Evolutionary conservation across 2,113 vertebrate species (phyloP), one percentile per base, ranked within the genome.

Genomic region (Corvus moneduloides): DNA sequence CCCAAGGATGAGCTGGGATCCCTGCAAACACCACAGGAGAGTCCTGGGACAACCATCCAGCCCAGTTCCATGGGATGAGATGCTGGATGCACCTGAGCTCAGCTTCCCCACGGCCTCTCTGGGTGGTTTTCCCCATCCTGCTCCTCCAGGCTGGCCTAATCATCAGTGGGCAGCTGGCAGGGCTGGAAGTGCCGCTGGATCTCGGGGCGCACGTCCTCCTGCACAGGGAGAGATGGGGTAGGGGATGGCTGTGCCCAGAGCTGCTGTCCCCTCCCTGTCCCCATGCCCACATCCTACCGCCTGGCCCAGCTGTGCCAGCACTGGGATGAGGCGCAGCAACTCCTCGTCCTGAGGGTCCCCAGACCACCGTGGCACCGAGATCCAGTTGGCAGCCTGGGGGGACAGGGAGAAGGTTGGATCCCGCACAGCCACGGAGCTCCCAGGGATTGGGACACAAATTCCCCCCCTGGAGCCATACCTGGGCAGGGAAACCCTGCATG

Each of bases 381-480:
- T 95, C 27, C 98, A 98, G 93, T 99, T 99, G 95, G 98, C 97
- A 88, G 98, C 87, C 98, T 99, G 92, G 21, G 83, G 84, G 89
- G 15, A 74, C 91, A 67, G 32, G 56, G 18, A 1, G 0, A 27
- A 6, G 0, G 0, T 54, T 6, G 58, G 67, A 41, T 24, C 56
- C 3, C 0, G 1, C 3, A 0, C 4, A 1, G 43, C 27, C 7
- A 0, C 3, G 2, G 41, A 6, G 46, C 43, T 37, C 24, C 24
- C 1, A 0, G 59, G 30, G 20, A 32, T 1, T 0, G 0, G 44
- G 9, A 21, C 37, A 7, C 10, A 2, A 8, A 7, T 2, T 4
- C 16, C n/a, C 30, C 16, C 21, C 3, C 39, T 0, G 1, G 51
- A 7, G 59, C 64, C 4, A 10, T 95, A 98, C 98, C 43, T 98